Base-by-base conservation (phyloP, 2,888 invertebrate genomes). In the Watsonalla binaria region DNA sequence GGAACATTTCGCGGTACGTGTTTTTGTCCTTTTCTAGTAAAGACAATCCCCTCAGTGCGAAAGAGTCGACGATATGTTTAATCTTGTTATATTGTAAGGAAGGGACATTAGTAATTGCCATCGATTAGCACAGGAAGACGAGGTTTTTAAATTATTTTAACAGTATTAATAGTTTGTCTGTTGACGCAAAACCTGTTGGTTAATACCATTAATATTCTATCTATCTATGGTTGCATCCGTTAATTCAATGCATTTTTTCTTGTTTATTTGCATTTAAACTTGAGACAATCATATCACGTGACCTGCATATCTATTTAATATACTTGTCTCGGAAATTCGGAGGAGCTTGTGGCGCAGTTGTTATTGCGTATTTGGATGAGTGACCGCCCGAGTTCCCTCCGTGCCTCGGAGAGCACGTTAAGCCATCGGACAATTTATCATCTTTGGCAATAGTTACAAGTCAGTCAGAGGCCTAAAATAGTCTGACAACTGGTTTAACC, bases 101-200 rank as follows among this genome's bases (percentile, higher is more conserved):
- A 49, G 49, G 14, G 14, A 37, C 33, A 62, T 61, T 74, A 75
- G 68, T 64, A 74, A 87, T 86, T 87, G 86, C 80, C 82, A 81
- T 81, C 88, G 86, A 89, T 89, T 88, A 89, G 84, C 88, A 84
- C 85, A 84, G 87, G 87, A 89, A 88, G 85, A 83, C 84, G 80
- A 81, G 83, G n/a, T n/a, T n/a, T n/a, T n/a, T n/a, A n/a, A n/a
- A n/a, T n/a, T n/a, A n/a, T 77, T 73, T 62, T 66, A 67, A 63
- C 61, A 42, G 58, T 78, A 79, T 80, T 80, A 80, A 78, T 81
- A 78, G 76, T 72, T 57, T 58, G 15, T 55, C 55, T 57, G 53
- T 42, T 47, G 34, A 49, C 24, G 24, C 45, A n/a, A 14, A 42
- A 11, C 35, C 7, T 13, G 48, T 49, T 34, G 51, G 46, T 35